A percentile compares a stretch with the other conserved stretches of the same genome.
These are phyloP conservation scores for Hirtodrosophila histrioides DNA, from an alignment of 2,888 invertebrate genomes.

Conservation along the genomic window DNA sequence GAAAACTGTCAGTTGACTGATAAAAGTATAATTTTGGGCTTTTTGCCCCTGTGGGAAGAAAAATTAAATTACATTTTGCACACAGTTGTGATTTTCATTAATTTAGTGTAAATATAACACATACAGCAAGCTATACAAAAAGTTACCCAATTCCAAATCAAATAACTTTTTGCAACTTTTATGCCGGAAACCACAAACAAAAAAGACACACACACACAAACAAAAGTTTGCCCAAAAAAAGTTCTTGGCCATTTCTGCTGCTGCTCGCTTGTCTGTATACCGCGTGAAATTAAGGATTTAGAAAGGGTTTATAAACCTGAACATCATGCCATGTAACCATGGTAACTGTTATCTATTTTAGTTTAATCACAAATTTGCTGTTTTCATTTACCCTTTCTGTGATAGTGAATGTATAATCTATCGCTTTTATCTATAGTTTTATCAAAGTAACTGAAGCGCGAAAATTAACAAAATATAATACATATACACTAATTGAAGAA, in stretches of 20 bases:
- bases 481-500: too few species aligned
- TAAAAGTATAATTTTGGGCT: constrained; percentile 45
- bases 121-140: constrained; percentile 34
- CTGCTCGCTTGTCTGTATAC: constrained; percentile 21
- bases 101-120: constrained; percentile 72
- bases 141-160: constrained; percentile 66
- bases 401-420: too few species aligned
- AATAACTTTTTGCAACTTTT: constrained; percentile 73
- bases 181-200: constrained; percentile 62
- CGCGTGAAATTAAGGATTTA: background rate
- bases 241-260: constrained; percentile 28
- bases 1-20: constrained; percentile 71
- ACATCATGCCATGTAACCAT: too few species aligned
- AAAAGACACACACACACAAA: constrained; percentile 30
- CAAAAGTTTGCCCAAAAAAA: constrained; percentile 54
- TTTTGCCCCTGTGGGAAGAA: constrained; percentile 31
- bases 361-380: too few species aligned
- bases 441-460: too few species aligned
- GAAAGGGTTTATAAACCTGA: too few species aligned
- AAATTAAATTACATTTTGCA: constrained; percentile 75
- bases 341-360: too few species aligned
- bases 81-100: constrained; percentile 77
- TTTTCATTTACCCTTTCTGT: too few species aligned
- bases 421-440: too few species aligned
- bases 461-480: too few species aligned